Base-by-base conservation (phyloP, 1,140 invertebrate genomes). In the Homalodisca vitripennis region DNA sequence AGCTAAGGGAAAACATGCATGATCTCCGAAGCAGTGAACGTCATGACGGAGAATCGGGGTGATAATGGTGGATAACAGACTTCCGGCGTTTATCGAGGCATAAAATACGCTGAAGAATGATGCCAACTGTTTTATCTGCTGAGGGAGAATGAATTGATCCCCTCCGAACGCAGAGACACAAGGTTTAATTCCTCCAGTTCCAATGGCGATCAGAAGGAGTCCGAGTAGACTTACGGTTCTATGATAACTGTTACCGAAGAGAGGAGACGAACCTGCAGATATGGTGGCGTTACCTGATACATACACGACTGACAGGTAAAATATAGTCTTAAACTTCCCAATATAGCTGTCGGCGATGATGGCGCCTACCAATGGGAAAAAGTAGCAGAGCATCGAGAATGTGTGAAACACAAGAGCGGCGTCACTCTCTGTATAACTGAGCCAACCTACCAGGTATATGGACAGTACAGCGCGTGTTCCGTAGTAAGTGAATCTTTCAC, bases 141-240 rank as follows among this genome's bases (percentile, higher is more conserved):
- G 86, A 0, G 92, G 92, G 41, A 93, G 73, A 71, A 86, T 81
- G 78, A 97, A 97, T 81, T 99, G 97, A 81, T 99, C 97, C 0
- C 95, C 97, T n/a, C 97, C 98, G 80, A 99, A 99, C 0, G 97
- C 93, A 0, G 94, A 88, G 0, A 99, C 97, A 78, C 96, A 98
- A 0, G 97, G 96, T 78, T 99, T 99, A 75, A 99, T 99, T 2
- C 97, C 95, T 17, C 95, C 98, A 0, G 94, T 95, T 0, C 95
- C 95, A 20, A 97, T 69, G 1, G 94, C 93, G 72, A 98, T 94
- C 17, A 97, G 80, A 0, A 88, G 72, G 67, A 97, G 80, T 1
- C 94, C 94, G 26, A 93, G 13, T 12, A 94, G 84, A 6, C 90
- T 88, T 34, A 92, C 85, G 69, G 80, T 82, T 73, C 89, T 91